These are phyloP conservation scores for Selene dorsalis DNA, from an alignment of 2,797 vertebrate genomes.

Conservation along the genomic window DNA sequence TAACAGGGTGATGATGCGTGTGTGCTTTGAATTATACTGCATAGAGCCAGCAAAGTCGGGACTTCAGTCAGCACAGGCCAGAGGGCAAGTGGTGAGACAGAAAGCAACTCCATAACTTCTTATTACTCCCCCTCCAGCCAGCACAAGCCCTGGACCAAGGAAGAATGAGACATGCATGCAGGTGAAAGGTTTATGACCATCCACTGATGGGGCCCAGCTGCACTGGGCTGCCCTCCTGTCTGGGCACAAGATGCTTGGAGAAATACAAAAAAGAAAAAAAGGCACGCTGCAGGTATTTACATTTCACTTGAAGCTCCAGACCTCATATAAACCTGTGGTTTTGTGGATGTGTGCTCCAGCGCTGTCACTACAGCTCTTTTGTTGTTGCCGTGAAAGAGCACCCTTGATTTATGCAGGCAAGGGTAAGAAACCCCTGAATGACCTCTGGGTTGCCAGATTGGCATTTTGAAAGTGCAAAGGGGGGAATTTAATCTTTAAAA, in stretches of 20 bases:
- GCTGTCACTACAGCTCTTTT: slow-evolving; percentile 71
- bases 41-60: slow-evolving; percentile 18
- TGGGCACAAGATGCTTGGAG: not conserved
- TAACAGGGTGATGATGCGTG: slow-evolving; percentile 6
- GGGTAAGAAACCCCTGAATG: slow-evolving; percentile 68
- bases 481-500: slow-evolving; percentile 62
- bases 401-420: slow-evolving; percentile 78
- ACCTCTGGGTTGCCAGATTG: slow-evolving; percentile 67
- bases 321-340: slow-evolving; percentile 47
- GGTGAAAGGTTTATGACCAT: slow-evolving; percentile 58
- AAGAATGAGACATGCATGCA: slow-evolving; percentile 44
- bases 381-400: slow-evolving; percentile 71
- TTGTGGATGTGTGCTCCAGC: slow-evolving; percentile 25
- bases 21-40: slow-evolving; percentile 27
- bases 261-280: not conserved
- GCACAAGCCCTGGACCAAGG: slow-evolving; percentile 11
- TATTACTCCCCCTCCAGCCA: slow-evolving; percentile 15
- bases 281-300: slow-evolving; percentile 15
- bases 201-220: slow-evolving; percentile 43
- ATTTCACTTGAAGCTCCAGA: not conserved
- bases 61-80: slow-evolving; percentile 25
- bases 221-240: slow-evolving; percentile 14
- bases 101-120: slow-evolving; percentile 48
- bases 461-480: slow-evolving; percentile 51
- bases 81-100: slow-evolving; percentile 47